These are phyloP conservation scores for Phoebastria nigripes DNA, from an alignment of 2,797 vertebrate genomes.

Conservation along the genomic window DNA sequence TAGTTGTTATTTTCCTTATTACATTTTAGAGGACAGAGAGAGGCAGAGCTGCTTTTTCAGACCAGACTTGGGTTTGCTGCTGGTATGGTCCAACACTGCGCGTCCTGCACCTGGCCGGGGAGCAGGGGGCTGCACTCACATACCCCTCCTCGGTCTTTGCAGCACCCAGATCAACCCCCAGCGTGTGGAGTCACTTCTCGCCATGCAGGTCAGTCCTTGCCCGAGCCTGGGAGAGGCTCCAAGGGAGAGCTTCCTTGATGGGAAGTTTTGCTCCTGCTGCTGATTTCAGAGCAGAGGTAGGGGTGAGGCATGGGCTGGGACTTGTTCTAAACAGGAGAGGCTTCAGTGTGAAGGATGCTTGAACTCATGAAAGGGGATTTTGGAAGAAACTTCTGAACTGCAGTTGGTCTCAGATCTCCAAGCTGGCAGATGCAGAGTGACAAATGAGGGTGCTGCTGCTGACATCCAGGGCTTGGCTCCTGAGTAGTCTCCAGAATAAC, in stretches of 20 bases:
- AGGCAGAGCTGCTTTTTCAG: not conserved
- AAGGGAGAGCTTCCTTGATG: not conserved
- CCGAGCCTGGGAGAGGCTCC: fast-evolving
- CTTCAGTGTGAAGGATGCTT: not conserved
- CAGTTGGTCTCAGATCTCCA: not conserved
- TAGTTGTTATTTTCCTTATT: not conserved
- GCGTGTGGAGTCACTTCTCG: fast-evolving
- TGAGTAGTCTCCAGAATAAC: not conserved
- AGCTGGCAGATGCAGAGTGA: not conserved
- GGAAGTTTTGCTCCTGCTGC: not conserved
- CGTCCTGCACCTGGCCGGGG: fast-evolving
- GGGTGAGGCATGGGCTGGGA: not conserved
- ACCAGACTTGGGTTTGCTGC: not conserved
- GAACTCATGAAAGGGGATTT: not conserved
- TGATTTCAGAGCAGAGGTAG: not conserved
- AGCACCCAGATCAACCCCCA: fast-evolving
- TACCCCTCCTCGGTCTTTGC: not conserved
- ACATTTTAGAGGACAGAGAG: not conserved
- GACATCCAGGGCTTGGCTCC: not conserved
- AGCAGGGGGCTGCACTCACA: fast-evolving
- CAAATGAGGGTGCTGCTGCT: not conserved
- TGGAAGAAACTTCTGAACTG: not conserved
- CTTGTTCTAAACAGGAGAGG: not conserved
- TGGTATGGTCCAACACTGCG: fast-evolving
- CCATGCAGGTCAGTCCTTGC: fast-evolving